Conservation (phyloP, 2,797 vertebrate species). For the Protonibea diacanthus region DNA sequence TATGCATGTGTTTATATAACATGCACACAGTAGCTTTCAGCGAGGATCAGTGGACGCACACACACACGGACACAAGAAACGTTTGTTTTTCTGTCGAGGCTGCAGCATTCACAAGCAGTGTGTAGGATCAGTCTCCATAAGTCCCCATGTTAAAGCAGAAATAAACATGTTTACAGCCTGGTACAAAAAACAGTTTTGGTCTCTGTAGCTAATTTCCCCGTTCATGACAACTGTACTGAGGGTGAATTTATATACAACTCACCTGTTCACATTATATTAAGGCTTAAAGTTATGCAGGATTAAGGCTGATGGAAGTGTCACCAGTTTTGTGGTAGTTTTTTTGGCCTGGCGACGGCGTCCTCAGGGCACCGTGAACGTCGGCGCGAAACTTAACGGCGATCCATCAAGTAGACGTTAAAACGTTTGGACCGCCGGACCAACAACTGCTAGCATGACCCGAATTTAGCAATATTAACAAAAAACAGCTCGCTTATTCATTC, state of each 20-base stretch:
- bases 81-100: not conserved
- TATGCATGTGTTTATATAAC: slow-evolving; percentile 3
- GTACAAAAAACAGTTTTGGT: too few relatives aligned
- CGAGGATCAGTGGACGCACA: not conserved
- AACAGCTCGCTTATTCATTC: slow-evolving; percentile 48
- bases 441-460: not conserved
- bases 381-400: not conserved
- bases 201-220: too few relatives aligned
- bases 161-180: too few relatives aligned
- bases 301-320: too few relatives aligned
- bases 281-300: too few relatives aligned
- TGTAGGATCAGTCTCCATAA: too few relatives aligned
- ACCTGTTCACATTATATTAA: too few relatives aligned
- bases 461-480: slow-evolving; percentile 48
- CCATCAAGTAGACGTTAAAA: not conserved
- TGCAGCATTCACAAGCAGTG: too few relatives aligned
- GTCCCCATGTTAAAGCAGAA: too few relatives aligned
- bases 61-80: not conserved
- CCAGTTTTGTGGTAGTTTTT: not conserved
- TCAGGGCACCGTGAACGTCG: not conserved
- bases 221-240: not conserved
- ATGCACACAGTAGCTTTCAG: slow-evolving; percentile 15
- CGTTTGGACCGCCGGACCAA: not conserved
- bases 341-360: not conserved
- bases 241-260: too few relatives aligned